Percentiles rank a stretch among this genome's conserved stretches.
These are phyloP conservation scores for Stenichneumon culpator DNA, from an alignment of 2,888 invertebrate genomes.

Conservation along the genomic window DNA sequence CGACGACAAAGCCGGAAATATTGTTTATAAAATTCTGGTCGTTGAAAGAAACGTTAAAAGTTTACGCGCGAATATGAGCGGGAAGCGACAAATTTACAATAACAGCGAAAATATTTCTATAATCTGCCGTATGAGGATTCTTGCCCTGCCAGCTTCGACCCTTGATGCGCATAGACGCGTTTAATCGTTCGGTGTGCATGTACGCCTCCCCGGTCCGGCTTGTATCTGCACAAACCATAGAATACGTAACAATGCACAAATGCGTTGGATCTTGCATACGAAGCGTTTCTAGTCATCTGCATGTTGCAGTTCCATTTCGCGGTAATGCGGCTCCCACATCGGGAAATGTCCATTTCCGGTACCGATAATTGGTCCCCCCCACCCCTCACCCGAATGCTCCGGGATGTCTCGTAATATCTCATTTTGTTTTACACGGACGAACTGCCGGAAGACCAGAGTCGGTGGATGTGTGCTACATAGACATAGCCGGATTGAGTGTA, in stretches of 20 bases:
- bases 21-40: too few relatives aligned
- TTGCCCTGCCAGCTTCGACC: not conserved
- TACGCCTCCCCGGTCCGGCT: conserved; percentile 24
- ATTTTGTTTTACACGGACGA: conserved; percentile 47
- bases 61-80: too few relatives aligned
- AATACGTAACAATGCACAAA: conserved; percentile 41
- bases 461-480: not conserved
- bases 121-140: not conserved
- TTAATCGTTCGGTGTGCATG: conserved; percentile 22
- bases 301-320: conserved; percentile 57
- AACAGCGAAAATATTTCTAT: not conserved
- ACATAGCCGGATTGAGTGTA: not conserved
- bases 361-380: conserved; percentile 61
- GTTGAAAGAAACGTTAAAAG: too few relatives aligned
- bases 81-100: too few relatives aligned
- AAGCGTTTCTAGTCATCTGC: conserved; percentile 40
- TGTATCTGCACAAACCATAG: not conserved
- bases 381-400: conserved; percentile 32
- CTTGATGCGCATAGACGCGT: not conserved
- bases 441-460: conserved; percentile 16
- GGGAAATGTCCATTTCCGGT: conserved; percentile 65
- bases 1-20: too few relatives aligned
- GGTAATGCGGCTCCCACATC: conserved; percentile 55
- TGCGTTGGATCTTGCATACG: conserved; percentile 39
- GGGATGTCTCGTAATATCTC: conserved; percentile 52